Evolutionary conservation across 92 coral and sea anemone species (phyloP).

Genomic region (Isaurus tuberculatus): DNA sequence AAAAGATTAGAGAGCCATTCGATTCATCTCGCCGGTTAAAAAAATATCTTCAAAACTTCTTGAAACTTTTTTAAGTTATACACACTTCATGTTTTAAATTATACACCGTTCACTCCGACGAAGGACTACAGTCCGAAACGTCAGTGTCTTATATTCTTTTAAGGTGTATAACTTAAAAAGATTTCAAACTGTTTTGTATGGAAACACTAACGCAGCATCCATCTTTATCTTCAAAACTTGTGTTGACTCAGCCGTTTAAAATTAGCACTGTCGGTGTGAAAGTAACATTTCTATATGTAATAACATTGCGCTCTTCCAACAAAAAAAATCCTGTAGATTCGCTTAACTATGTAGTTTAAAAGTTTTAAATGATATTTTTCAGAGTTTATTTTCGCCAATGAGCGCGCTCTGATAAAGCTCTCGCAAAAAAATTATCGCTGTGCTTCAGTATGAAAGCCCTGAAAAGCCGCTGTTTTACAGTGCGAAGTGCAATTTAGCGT

Average conservation of each 20-base stretch:
- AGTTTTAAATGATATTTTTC: background rate
- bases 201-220: no score
- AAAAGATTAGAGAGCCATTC: background rate
- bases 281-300: background rate
- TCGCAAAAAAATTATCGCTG: background rate
- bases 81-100: no score
- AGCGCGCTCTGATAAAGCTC: conserved; percentile 13
- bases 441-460: background rate
- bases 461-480: no score
- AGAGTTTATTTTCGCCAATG: background rate
- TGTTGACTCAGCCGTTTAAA: conserved; percentile 27
- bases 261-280: conserved; percentile 16
- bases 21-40: conserved; percentile 16
- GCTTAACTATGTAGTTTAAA: background rate
- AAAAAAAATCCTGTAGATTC: background rate
- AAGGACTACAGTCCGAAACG: no score
- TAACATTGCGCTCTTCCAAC: conserved; percentile 22
- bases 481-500: no score
- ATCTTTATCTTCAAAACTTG: conserved; percentile 19
- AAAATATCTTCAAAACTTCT: conserved; percentile 22
- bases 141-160: no score
- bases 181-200: no score
- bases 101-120: no score
- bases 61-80: no score
- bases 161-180: no score